phyloP scores from a whole-genome alignment of 2,888 invertebrate genomes.

The Drosophila paranaensis region DNA sequence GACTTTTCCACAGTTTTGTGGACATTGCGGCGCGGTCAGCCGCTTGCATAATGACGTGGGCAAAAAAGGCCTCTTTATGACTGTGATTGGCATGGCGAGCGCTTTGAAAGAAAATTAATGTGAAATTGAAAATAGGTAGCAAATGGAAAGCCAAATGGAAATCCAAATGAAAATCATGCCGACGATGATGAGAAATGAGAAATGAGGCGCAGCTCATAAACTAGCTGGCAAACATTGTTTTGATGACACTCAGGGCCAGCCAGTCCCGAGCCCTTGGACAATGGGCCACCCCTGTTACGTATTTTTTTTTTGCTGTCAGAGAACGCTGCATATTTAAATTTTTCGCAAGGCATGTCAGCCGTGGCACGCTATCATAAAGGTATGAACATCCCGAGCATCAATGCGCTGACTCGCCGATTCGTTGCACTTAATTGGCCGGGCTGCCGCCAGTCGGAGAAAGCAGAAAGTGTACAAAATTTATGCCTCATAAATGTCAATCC shows the following conservation, averaged over 20 bases:
- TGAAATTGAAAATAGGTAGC: constrained; percentile 66
- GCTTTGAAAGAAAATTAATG: constrained; percentile 75
- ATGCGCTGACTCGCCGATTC: constrained; percentile 46
- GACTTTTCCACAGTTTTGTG: constrained; percentile 66
- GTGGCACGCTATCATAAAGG: constrained; percentile 53
- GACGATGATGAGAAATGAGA: constrained; percentile 38
- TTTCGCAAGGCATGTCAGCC: constrained; percentile 60
- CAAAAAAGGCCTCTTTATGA: constrained; percentile 37
- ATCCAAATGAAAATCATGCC: constrained; percentile 24
- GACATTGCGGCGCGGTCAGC: constrained; percentile 67
- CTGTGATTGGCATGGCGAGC: constrained; percentile 47
- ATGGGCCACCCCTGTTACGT: constrained; percentile 45
- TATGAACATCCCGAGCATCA: constrained; percentile 29
- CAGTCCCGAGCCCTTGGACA: constrained; percentile 25
- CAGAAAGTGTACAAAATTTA: constrained; percentile 69
- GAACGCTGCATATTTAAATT: constrained; percentile 66
- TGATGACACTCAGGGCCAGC: constrained; percentile 78
- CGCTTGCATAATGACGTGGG: constrained; percentile 58
- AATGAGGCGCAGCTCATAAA: constrained; percentile 75
- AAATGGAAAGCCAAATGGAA: constrained; percentile 5
- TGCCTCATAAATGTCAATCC: constrained; percentile 75
- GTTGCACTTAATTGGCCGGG: constrained; percentile 74
- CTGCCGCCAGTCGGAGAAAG: constrained; percentile 38
- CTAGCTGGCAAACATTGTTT: constrained; percentile 76
- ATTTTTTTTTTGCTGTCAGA: constrained; percentile 14